phyloP scores from a whole-genome alignment of 2,113 vertebrate genomes.

The Pyxicephalus adspersus region DNA sequence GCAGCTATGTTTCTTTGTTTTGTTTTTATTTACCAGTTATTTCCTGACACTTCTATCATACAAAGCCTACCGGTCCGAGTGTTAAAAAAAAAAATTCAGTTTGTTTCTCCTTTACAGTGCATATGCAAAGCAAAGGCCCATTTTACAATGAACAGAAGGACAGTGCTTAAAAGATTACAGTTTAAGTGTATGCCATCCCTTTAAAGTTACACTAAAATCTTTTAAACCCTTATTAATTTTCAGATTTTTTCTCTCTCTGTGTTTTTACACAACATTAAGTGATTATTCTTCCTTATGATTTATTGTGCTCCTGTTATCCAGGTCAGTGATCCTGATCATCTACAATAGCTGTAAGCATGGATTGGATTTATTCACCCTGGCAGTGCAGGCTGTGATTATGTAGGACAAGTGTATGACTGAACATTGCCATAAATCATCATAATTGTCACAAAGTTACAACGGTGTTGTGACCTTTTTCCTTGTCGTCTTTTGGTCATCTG shows the following conservation, averaged over 20 bases:
- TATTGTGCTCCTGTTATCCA: not conserved
- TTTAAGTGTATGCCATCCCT: too few relatives aligned
- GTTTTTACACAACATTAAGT: not conserved
- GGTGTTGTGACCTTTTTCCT: constrained; percentile 18
- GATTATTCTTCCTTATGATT: not conserved
- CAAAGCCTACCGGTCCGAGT: too few relatives aligned
- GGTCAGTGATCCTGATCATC: constrained; percentile 1
- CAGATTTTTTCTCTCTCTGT: not conserved
- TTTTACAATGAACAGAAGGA: not conserved
- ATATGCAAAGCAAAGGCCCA: too few relatives aligned
- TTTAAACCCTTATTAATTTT: not conserved
- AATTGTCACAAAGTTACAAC: constrained; percentile 9
- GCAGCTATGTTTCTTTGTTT: too few relatives aligned
- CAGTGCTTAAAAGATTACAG: not conserved
- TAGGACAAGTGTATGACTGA: constrained; percentile 2
- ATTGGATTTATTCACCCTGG: constrained; percentile 4
- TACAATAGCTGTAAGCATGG: not conserved
- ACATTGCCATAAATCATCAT: constrained; percentile 1
- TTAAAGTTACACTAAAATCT: not conserved
- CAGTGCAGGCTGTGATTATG: not conserved
- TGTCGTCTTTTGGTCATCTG: not conserved
- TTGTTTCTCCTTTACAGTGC: too few relatives aligned
- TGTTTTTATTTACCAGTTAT: too few relatives aligned
- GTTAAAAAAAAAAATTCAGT: too few relatives aligned
- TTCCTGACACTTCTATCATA: too few relatives aligned